A percentile compares a stretch with the other conserved stretches of the same genome.
Evolutionary conservation across 2,797 vertebrate genomes (phyloP).

Genomic region (Tenualosa thibaudeaui): DNA sequence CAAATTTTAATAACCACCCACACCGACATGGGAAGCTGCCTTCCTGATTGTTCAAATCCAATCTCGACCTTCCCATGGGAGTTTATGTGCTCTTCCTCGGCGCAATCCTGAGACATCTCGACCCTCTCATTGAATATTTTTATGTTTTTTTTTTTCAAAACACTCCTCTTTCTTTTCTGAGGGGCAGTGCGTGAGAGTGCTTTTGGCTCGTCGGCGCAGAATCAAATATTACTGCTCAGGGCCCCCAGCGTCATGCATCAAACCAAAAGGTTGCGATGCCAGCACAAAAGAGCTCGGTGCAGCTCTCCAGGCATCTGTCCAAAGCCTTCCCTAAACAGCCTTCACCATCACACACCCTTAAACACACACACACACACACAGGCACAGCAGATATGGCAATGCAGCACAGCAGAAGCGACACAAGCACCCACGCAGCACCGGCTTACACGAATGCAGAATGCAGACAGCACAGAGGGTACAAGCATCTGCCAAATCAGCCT

Average conservation of each 20-base stretch:
- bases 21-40: background rate
- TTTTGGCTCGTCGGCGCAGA: background rate
- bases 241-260: conserved; percentile 5
- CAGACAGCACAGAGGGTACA: background rate
- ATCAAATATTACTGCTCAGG: background rate
- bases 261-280: conserved; percentile 15
- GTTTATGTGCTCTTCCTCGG: background rate
- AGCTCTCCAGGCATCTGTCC: conserved; percentile 18
- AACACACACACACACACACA: conserved; percentile 13
- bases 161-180: background rate
- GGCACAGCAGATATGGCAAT: background rate
- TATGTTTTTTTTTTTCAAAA: background rate
- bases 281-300: background rate
- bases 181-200: background rate
- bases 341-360: background rate
- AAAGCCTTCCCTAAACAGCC: background rate
- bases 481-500: background rate
- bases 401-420: background rate
- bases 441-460: background rate
- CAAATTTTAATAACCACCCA: conserved; percentile 6
- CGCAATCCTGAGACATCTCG: background rate
- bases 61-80: background rate
- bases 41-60: background rate
- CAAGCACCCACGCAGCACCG: background rate
- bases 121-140: background rate